Conservation (phyloP, 1,140 invertebrate genomes). For the Neoseiulus cucumeris region DNA sequence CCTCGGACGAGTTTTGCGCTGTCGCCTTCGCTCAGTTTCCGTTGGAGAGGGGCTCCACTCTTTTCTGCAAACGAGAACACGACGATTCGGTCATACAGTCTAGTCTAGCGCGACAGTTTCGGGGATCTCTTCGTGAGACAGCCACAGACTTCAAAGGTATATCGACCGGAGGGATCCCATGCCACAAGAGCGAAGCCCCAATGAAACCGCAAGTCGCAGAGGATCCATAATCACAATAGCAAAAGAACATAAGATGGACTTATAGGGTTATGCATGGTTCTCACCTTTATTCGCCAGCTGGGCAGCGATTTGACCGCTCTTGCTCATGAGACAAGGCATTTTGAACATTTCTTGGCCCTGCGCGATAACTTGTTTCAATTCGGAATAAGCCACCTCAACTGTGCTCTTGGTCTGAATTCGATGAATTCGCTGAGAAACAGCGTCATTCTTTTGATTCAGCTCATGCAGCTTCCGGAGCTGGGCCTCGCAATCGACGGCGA, state of each 20-base stretch:
- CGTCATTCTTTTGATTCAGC: background rate
- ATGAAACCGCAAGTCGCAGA: no score
- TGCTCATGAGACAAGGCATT: conserved; percentile 5
- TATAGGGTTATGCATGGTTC: background rate
- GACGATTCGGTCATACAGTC: no score
- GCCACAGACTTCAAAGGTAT: no score
- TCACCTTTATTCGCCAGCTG: conserved; percentile 7
- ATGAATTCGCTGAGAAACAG: background rate
- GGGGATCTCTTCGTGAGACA: no score
- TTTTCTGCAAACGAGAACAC: background rate
- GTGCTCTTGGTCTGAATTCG: background rate
- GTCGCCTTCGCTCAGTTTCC: background rate
- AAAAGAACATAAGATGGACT: background rate
- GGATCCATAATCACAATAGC: background rate
- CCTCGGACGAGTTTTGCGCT: background rate
- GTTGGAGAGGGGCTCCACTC: background rate
- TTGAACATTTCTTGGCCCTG: background rate
- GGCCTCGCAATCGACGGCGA: background rate
- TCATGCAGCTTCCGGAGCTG: background rate
- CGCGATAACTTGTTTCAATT: background rate
- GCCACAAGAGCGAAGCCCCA: no score
- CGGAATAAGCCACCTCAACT: background rate
- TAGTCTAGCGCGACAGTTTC: no score
- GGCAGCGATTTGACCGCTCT: background rate
- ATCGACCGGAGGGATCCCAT: background rate